Evolutionary conservation across 23 tunicate genomes (phyloP).

Genomic region (Oikopleura albicans): DNA sequence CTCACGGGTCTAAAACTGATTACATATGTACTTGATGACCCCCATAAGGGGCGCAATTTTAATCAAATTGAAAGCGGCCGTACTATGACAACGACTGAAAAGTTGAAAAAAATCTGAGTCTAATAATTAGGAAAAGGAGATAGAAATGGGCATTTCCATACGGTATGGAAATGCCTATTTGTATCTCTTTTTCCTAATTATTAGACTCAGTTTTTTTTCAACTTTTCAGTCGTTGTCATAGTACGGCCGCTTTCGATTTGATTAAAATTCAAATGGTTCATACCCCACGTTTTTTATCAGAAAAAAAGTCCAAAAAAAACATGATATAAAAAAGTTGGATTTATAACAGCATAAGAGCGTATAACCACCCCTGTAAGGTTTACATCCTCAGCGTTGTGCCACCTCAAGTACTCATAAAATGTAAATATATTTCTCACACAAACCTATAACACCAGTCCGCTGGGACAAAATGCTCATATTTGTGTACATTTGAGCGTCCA

Average conservation of each 20-base stretch:
- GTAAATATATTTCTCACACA: background rate
- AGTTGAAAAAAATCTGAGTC: background rate
- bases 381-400: too few relatives aligned
- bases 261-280: too few relatives aligned
- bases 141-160: too few relatives aligned
- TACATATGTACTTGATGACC: too few relatives aligned
- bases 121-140: background rate
- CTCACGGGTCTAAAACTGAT: too few relatives aligned
- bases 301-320: too few relatives aligned
- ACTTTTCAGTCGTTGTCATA: background rate
- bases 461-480: conserved; percentile 44
- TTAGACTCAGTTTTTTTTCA: background rate
- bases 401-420: too few relatives aligned
- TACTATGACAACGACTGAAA: background rate
- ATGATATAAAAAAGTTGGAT: too few relatives aligned
- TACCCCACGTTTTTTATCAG: too few relatives aligned
- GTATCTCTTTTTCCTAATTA: background rate
- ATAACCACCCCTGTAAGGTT: too few relatives aligned
- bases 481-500: conserved; percentile 94
- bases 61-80: background rate
- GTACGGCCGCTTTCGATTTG: background rate
- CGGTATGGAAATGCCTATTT: too few relatives aligned
- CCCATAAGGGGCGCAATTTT: background rate
- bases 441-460: conserved; percentile 28
- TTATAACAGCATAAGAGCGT: too few relatives aligned